phyloP scores from a whole-genome alignment of 2,797 vertebrate species.

The Helarctos malayanus region DNA sequence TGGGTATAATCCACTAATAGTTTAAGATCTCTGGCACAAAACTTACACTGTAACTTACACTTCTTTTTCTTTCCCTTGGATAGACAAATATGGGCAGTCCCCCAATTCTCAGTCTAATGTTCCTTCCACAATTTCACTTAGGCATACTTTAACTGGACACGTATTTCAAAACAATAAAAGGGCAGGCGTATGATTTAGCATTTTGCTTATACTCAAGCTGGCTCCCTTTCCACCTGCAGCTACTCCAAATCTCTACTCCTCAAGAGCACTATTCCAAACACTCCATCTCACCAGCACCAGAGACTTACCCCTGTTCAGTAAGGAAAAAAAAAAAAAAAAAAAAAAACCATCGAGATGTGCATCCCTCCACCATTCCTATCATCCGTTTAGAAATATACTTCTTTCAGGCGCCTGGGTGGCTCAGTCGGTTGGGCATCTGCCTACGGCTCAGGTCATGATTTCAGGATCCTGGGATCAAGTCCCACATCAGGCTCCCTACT shows the following conservation, averaged over 20 bases:
- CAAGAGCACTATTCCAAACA: slow-evolving; percentile 34
- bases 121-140: slow-evolving; percentile 16
- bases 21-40: neutral
- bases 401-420: neutral
- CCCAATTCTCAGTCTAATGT: neutral
- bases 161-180: neutral
- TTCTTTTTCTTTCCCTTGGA: slow-evolving; percentile 9
- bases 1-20: neutral
- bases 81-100: neutral
- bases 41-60: neutral
- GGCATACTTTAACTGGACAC: slow-evolving; percentile 39
- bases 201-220: slow-evolving; percentile 25
- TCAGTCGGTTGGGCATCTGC: neutral
- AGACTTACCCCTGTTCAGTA: neutral
- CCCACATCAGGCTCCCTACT: neutral
- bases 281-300: neutral
- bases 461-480: neutral
- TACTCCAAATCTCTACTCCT: neutral
- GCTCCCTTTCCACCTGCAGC: slow-evolving; percentile 22
- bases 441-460: neutral
- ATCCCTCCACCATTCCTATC: neutral
- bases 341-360: neutral
- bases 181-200: neutral
- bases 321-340: neutral
- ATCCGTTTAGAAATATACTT: neutral